Conservation (phyloP, 2,797 vertebrate species). For the Podarcis siculus region DNA sequence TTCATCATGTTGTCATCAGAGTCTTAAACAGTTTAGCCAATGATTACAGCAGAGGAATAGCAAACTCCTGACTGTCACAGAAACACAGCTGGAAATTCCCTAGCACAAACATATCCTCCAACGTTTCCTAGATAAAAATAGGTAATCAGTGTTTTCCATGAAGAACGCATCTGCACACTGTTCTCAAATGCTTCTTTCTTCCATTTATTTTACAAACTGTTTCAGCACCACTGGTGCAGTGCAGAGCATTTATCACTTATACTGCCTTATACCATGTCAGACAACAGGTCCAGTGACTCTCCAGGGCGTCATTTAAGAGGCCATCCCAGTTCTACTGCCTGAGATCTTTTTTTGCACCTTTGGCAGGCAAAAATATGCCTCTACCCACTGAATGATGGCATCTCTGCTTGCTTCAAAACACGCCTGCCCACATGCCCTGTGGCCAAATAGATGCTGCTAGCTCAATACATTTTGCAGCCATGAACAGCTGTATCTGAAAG, state of each 20-base stretch:
- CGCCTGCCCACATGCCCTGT: background rate
- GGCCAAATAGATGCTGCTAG: too few relatives aligned
- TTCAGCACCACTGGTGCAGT: background rate
- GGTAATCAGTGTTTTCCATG: background rate
- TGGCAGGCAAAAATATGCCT: background rate
- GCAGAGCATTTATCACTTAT: background rate
- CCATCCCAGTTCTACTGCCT: background rate
- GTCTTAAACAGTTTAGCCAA: background rate
- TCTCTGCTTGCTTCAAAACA: background rate
- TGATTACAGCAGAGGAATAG: background rate
- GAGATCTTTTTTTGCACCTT: background rate
- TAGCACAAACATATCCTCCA: conserved; percentile 10
- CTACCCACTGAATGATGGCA: background rate
- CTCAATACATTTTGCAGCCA: background rate
- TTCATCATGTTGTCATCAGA: background rate
- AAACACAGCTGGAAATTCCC: conserved; percentile 15
- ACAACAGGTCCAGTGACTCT: background rate
- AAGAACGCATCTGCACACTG: background rate
- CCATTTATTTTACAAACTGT: background rate
- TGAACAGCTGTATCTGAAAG: background rate
- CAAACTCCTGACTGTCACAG: background rate
- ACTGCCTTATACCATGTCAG: background rate
- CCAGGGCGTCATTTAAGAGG: background rate
- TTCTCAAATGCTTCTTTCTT: background rate
- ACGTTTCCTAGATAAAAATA: conserved; percentile 17